These are phyloP conservation scores for Agonopterix arenella DNA, from an alignment of 2,888 invertebrate species.

Conservation along the genomic window DNA sequence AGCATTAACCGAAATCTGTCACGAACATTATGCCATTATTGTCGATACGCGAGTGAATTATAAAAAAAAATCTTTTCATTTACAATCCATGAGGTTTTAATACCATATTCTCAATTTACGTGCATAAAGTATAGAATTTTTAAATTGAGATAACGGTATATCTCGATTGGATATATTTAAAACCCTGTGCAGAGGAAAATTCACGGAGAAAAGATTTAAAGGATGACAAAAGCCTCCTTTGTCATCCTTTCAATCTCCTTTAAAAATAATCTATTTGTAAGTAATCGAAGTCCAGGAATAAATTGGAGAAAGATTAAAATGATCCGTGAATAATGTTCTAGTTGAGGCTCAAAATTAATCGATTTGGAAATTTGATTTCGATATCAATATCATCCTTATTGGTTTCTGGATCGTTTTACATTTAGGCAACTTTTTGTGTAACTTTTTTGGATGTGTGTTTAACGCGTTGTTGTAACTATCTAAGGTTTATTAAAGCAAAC, in stretches of 20 bases:
- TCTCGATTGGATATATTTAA: neutral
- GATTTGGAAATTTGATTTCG: too few relatives aligned
- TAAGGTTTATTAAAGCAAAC: too few relatives aligned
- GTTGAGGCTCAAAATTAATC: neutral
- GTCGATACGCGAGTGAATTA: too few relatives aligned
- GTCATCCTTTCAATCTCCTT: constrained; percentile 12
- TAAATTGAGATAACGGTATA: too few relatives aligned
- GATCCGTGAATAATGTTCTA: neutral
- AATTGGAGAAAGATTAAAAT: constrained; percentile 13
- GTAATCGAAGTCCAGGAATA: constrained; percentile 10
- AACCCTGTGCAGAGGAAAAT: neutral
- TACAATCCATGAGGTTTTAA: too few relatives aligned
- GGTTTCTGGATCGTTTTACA: neutral
- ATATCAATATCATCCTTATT: neutral
- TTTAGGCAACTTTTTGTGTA: neutral
- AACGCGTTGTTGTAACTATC: too few relatives aligned
- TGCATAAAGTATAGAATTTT: too few relatives aligned
- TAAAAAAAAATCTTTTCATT: too few relatives aligned
- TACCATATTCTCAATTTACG: too few relatives aligned
- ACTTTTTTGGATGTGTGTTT: neutral
- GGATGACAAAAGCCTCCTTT: constrained; percentile 2
- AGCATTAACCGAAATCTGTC: too few relatives aligned
- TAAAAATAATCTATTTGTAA: constrained; percentile 14
- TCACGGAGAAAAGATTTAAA: neutral
- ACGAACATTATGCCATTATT: too few relatives aligned